Evolutionary conservation across 2,888 invertebrate species (phyloP).

Genomic region (Theristus sp.): DNA sequence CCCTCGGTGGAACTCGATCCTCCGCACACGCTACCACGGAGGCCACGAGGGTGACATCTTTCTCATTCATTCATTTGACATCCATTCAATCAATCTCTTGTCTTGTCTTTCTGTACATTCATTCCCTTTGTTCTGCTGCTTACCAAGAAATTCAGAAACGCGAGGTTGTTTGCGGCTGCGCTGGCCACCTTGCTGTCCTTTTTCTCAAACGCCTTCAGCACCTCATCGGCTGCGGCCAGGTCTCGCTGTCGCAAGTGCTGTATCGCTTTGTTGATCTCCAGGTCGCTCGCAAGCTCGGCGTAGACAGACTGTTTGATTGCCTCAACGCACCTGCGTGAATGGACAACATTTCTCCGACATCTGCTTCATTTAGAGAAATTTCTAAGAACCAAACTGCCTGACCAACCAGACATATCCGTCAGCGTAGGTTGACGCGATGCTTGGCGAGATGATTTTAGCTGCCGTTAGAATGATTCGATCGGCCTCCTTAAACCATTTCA

Average conservation of each 20-base stretch:
- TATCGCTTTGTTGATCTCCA: conserved; percentile 74
- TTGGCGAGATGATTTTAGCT: conserved; percentile 67
- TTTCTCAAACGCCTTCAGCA: conserved; percentile 64
- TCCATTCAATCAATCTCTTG: too few species aligned
- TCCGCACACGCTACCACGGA: too few species aligned
- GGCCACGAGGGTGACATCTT: too few species aligned
- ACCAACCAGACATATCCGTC: conserved; percentile 42
- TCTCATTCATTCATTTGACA: too few species aligned
- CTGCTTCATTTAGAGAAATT: too few species aligned
- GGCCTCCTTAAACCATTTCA: conserved; percentile 52
- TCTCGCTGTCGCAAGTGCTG: conserved; percentile 63
- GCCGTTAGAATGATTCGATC: conserved; percentile 64
- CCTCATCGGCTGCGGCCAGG: conserved; percentile 53
- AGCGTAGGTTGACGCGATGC: conserved; percentile 46
- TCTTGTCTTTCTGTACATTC: too few species aligned
- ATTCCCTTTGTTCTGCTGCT: too few species aligned
- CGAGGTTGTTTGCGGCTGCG: conserved; percentile 63
- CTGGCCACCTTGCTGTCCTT: conserved; percentile 54
- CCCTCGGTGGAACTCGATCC: too few species aligned
- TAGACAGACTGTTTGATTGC: conserved; percentile 71
- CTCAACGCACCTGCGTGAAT: conserved; percentile 65
- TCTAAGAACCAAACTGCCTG: too few species aligned
- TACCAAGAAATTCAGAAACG: conserved; percentile 63
- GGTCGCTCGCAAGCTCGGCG: conserved; percentile 57
- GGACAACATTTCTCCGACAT: neutral